Base-by-base conservation (phyloP, 2,113 vertebrate genomes). In the Pitta sordida region DNA sequence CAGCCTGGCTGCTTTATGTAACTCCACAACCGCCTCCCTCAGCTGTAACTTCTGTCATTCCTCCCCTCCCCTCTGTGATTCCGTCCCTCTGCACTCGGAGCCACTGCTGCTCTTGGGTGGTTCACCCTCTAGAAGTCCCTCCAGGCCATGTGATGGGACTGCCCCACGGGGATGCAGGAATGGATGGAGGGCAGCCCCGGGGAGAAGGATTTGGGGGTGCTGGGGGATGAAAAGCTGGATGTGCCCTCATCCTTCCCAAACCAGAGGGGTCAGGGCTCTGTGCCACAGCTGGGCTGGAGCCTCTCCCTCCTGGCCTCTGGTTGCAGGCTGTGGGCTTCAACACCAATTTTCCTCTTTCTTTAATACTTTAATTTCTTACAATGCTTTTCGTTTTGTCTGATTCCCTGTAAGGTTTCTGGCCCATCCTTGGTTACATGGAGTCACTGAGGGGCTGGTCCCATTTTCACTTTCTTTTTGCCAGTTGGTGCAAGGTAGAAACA, bases 71-170 rank as follows among this genome's bases (percentile, higher is more conserved):
- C 26, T 41, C 63, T 34, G 23, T 0, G 2, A 10, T 32, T 17
- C 55, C 60, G 51, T 46, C 56, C 7, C 17, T 21, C 43, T n/a
- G 15, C 2, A 2, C n/a, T 7, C 59, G 1, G 8, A 46, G 75
- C 27, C 59, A 20, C 1, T 6, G 71, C 13, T 62, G 63, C 37
- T 27, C 12, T 24, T 0, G 7, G 56, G 5, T 0, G 0, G 32
- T 41, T 52, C 9, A 19, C 48, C 21, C 23, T 20, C 8, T 29
- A 1, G 17, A 7, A 3, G 59, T 14, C 60, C 23, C 11, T 18
- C 11, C 36, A 18, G 26, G 17, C 39, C 3, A 1, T 16, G 49
- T 0, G 1, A 10, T 20, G 55, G 77, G 29, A 1, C 44, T 24
- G 26, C 48, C 73, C 56, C 68, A 34, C 32, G 16, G 19, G 62